Percentiles rank a stretch among this genome's conserved stretches.
phyloP scores from a whole-genome alignment of 2,113 vertebrate species.

The Chinchilla lanigera region DNA sequence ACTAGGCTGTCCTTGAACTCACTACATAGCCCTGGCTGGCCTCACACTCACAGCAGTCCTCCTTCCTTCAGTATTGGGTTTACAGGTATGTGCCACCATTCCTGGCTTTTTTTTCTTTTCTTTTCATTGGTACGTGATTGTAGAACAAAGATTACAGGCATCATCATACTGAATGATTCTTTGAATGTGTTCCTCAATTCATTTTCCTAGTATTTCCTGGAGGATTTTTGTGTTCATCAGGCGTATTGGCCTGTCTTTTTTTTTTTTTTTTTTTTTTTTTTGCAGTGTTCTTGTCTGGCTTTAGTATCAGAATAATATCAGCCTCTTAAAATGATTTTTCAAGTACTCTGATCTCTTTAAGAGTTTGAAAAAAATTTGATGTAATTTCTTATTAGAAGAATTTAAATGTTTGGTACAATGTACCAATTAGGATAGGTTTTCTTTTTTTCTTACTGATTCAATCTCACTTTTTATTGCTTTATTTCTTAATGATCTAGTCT shows the following conservation, averaged over 20 bases:
- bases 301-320: neutral
- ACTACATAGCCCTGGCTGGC: neutral
- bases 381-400: neutral
- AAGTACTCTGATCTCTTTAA: neutral
- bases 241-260: neutral
- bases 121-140: neutral
- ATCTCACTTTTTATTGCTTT: too few species aligned
- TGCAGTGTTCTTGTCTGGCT: neutral
- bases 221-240: neutral
- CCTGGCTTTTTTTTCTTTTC: neutral
- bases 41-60: neutral
- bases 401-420: neutral
- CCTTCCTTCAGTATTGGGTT: neutral
- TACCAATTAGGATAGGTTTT: neutral
- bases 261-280: neutral
- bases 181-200: neutral
- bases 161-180: neutral
- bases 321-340: neutral
- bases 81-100: neutral
- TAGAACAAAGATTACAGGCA: neutral
- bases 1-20: neutral
- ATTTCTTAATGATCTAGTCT: neutral
- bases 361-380: neutral
- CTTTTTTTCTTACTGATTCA: neutral
- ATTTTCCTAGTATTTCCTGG: neutral